Evolutionary conservation across 1,140 invertebrate species (phyloP).

Genomic region (Ceratoteleas bidentatus): DNA sequence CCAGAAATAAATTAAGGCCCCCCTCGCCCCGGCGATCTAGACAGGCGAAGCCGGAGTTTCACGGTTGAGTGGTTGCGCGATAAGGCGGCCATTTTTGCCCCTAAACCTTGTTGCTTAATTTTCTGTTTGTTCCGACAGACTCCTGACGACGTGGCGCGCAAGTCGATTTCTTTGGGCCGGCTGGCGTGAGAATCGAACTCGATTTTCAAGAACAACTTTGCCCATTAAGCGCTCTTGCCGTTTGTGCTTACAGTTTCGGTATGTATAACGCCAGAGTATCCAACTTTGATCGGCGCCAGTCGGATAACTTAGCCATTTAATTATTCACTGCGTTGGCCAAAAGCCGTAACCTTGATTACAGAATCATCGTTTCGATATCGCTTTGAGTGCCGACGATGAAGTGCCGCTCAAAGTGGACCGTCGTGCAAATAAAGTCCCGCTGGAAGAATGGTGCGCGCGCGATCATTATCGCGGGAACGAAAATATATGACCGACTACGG

Average conservation of each 20-base stretch:
- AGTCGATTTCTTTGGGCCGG: constrained; percentile 37
- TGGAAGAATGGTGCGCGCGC: neutral
- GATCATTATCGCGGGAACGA: too few species aligned
- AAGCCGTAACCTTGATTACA: constrained; percentile 59
- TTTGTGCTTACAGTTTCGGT: constrained; percentile 62
- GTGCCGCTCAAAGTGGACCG: constrained; percentile 16
- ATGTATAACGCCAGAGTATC: constrained; percentile 56
- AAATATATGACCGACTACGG: too few species aligned
- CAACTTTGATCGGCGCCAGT: constrained; percentile 60
- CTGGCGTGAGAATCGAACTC: constrained; percentile 47
- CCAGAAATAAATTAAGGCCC: too few species aligned
- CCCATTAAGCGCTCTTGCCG: constrained; percentile 54
- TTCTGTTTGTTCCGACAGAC: constrained; percentile 3
- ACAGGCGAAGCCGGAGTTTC: constrained; percentile 14
- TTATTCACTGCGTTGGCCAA: constrained; percentile 53
- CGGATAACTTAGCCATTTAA: constrained; percentile 60
- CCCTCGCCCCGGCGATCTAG: constrained; percentile 6
- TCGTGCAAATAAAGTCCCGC: constrained; percentile 1
- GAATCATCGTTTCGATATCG: constrained; percentile 54
- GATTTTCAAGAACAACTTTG: constrained; percentile 60
- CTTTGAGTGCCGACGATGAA: constrained; percentile 27
- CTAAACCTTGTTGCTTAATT: constrained; percentile 13
- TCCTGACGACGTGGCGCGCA: constrained; percentile 23
- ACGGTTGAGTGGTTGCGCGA: constrained; percentile 23
- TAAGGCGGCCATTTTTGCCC: constrained; percentile 2